Conservation (phyloP, 2,797 vertebrate genomes). For the Gorsachius magnificus region DNA sequence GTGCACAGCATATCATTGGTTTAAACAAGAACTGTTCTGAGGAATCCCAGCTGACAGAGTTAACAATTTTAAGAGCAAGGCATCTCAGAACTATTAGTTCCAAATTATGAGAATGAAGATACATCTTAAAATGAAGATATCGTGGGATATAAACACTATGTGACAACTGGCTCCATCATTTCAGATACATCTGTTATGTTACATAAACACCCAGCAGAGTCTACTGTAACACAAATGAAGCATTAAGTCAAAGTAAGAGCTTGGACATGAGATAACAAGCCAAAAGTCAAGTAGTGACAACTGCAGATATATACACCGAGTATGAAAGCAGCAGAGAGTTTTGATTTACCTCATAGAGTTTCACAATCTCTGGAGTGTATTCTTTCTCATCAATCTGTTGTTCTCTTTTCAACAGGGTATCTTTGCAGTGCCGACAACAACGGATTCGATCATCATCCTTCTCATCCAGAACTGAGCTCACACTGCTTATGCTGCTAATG, state of each 20-base stretch:
- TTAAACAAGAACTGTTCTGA: not conserved
- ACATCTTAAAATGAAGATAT: not conserved
- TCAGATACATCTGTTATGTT: not conserved
- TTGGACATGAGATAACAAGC: not conserved
- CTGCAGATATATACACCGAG: not conserved
- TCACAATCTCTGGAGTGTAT: constrained; percentile 87
- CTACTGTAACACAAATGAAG: not conserved
- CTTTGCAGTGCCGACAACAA: constrained; percentile 94
- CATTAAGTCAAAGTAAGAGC: not conserved
- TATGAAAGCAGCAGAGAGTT: not conserved
- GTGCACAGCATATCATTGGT: not conserved
- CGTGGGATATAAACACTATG: not conserved
- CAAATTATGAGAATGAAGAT: not conserved
- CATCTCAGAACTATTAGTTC: not conserved
- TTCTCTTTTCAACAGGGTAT: constrained; percentile 89
- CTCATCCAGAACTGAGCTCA: constrained; percentile 94
- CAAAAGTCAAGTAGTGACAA: not conserved
- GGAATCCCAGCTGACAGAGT: not conserved
- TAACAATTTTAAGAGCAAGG: not conserved
- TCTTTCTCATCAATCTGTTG: constrained; percentile 93
- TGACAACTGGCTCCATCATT: not conserved
- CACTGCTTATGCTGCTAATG: constrained; percentile 91
- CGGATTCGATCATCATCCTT: constrained; percentile 95
- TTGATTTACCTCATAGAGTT: constrained; percentile 88
- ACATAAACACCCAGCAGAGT: not conserved